Base-by-base conservation (phyloP, 2,888 invertebrate genomes). In the Subacronicta megacephala region DNA sequence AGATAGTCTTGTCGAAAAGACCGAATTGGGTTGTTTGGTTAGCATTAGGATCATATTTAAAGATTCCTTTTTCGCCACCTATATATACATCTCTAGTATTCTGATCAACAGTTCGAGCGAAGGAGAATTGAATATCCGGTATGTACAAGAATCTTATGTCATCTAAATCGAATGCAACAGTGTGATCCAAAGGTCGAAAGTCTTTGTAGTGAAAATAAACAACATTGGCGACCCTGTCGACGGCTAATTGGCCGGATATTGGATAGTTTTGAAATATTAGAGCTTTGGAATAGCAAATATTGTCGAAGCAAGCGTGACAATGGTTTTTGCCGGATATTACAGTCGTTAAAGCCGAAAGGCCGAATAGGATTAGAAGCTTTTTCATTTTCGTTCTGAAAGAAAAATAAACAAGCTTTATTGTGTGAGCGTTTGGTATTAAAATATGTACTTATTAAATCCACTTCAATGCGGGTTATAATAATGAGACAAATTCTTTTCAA, bases 231-330 rank as follows among this genome's bases (percentile, higher is more conserved):
- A 59, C 78, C 59, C 84, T 78, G 40, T 90, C 92, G 3, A 92
- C 75, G 3, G 90, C 90, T 16, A 91, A 62, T 69, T 91, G 91
- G 0, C 91, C 92, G 3, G 87, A 82, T 18, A 90, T 74, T 49
- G 82, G 80, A 31, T 81, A 63, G 36, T 81, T 83, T 33, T 81
- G 79, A 47, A 85, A 80, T 37, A 91, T 78, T 35, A 64, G 79
- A 3, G 80, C 80, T 51, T 82, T 83, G 1, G 80, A 82, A 72
- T 89, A 88, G 49, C 92, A 92, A 0, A 77, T 66, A n/a, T 78
- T 81, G 53, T 89, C 82, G 33, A 91, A 73, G 55, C 91, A 91
- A 1, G 89, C 90, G 54, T 92, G 80, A 66, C 92, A 91, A 56
- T 45, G 70, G 53, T 9, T 69, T 63, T 62, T 73, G 0, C 72